Evolutionary conservation across 2,113 vertebrate species (phyloP), one percentile per base, ranked within the genome.

Genomic region (Coptodon rendalli): DNA sequence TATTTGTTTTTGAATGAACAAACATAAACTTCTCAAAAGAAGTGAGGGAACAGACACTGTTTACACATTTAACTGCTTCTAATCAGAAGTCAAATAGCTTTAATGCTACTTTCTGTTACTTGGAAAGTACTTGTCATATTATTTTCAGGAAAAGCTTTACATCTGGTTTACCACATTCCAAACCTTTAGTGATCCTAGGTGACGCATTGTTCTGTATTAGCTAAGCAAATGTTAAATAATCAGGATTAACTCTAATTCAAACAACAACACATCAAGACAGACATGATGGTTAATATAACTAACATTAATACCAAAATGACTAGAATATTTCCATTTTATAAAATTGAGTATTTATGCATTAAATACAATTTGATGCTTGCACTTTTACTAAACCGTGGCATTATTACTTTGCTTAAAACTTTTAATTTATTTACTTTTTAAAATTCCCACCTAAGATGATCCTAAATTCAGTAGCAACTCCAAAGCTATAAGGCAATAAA

Each of bases 1-100:
- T 84, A 78, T 93, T 93, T 89, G 81, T 89, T 89, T 85, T 66
- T 88, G 11, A 85, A 80, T 24, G n/a, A 82, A 92, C 81, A 82
- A 76, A 87, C 80, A 88, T 31, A 80, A 84, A 86, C 82, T 88
- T 63, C 36, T 48, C n/a, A 56, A 56, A 76, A 73, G 52, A 80
- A 86, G 22, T 43, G 19, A 82, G 6, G 17, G 45, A 82, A 84
- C n/a, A 5, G 82, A 27, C 45, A 38, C 45, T 48, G 19, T 38
- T 87, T 17, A 40, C 63, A 83, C 53, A 17, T 48, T 4, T 45
- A 48, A 4, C 38, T 19, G 4, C 43, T 73, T 10, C 22, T 81
- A 14, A 80, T 80, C 6, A 40, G 13, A 29, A 19, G 38, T 31
- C 13, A 19, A 82, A 36, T 16, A 71, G n/a, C 66, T 43, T 43